These are phyloP conservation scores for Miichthys miiuy DNA, from an alignment of 2,797 vertebrate species.

Conservation along the genomic window DNA sequence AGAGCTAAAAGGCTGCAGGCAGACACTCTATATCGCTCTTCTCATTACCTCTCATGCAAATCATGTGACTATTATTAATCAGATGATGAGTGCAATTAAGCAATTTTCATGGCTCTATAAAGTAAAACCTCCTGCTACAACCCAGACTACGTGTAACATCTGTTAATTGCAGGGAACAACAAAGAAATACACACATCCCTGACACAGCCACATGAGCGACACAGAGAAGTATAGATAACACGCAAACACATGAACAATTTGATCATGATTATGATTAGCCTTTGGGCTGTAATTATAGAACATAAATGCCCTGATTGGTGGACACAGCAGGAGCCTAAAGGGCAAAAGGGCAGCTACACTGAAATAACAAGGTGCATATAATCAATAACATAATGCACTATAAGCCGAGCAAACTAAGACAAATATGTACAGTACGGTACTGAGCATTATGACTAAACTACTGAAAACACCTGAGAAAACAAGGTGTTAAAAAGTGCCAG, in stretches of 20 bases:
- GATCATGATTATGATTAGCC: not conserved
- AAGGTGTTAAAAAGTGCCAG: slow-evolving; percentile 15
- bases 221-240: not conserved
- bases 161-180: slow-evolving; percentile 1
- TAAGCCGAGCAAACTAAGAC: not conserved
- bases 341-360: slow-evolving; percentile 15
- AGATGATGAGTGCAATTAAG: slow-evolving; percentile 45
- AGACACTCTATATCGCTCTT: slow-evolving; percentile 12
- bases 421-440: not conserved
- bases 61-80: slow-evolving; percentile 42
- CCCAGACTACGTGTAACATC: slow-evolving; percentile 23
- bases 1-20: slow-evolving; percentile 42
- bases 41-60: slow-evolving; percentile 35
- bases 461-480: slow-evolving; percentile 21
- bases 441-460: not conserved
- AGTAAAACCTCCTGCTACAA: slow-evolving; percentile 10
- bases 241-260: not conserved
- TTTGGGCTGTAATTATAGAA: slow-evolving; percentile 16
- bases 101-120: slow-evolving; percentile 32
- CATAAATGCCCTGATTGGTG: slow-evolving; percentile 3
- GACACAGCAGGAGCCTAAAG: slow-evolving; percentile 34
- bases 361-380: slow-evolving; percentile 10
- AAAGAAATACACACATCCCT: not conserved
- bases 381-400: not conserved
- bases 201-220: not conserved